Evolutionary conservation across 2,113 vertebrate species (phyloP), one percentile per base, ranked within the genome.

Genomic region (Tenrec ecaudatus): DNA sequence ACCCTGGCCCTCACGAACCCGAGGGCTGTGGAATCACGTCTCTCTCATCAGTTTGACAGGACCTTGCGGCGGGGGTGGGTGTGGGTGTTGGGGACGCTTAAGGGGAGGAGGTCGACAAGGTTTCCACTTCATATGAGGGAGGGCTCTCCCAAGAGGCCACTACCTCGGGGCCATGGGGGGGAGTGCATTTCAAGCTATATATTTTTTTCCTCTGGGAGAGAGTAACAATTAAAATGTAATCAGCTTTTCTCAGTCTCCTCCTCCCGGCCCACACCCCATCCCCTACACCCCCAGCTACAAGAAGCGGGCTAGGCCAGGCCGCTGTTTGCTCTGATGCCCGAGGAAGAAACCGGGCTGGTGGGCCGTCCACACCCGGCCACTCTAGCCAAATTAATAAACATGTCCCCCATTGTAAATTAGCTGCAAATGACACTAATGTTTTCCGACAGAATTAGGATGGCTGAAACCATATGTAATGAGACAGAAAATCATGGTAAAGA

Each of bases 381-480:
- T 95, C 93, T 88, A 94, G 98, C 96, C 97, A 97, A 98, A 98
- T 98, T 98, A 98, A 98, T 96, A 98, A 98, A 97, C 98, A 93
- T 93, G 95, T 96, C 94, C 93, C 96, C 94, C 73, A 91, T 95
- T 97, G 96, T 97, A 98, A 97, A 97, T 97, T 97, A 96, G 97
- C 95, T 95, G 95, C 89, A 97, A 93, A 97, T 98, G 98, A 99
- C 98, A 91, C 97, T 98, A 98, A 99, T 98, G 97, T 97, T 97
- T 98, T 97, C 97, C 97, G 98, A 98, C 98, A 98, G 98, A 98
- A 98, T 98, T 98, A 98, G 98, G 98, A 98, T 98, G 98, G 98
- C 97, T 98, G 98, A 97, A 97, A 96, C 97, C 95, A 95, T 97
- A 98, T 97, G 98, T 98, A 98, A 98, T 98, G 98, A 98, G 98